Evolutionary conservation across 2,888 invertebrate genomes (phyloP).

Genomic region (Gnatocerus cornutus): DNA sequence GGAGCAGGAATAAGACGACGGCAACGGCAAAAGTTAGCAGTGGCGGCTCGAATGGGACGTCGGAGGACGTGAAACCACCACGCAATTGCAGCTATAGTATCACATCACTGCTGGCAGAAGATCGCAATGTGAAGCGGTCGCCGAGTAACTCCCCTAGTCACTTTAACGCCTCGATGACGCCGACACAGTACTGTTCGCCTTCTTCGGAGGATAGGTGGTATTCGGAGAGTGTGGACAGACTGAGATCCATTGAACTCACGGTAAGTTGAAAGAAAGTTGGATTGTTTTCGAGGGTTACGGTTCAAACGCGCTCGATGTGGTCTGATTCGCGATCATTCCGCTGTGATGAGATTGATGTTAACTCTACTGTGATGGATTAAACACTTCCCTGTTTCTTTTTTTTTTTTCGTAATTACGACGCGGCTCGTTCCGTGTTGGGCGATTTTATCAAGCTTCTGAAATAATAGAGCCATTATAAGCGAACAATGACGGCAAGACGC

Average conservation of each 20-base stretch:
- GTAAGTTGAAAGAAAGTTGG: slow-evolving; percentile 60
- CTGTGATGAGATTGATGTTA: slow-evolving; percentile 24
- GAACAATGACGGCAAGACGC: background rate
- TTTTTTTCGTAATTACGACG: slow-evolving; percentile 2
- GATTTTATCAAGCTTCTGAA: slow-evolving; percentile 2
- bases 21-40: slow-evolving; percentile 48
- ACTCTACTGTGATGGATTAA: slow-evolving; percentile 32
- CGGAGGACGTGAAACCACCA: slow-evolving; percentile 58
- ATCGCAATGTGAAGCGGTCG: slow-evolving; percentile 66
- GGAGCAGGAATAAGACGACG: slow-evolving; percentile 63
- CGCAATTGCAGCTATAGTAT: slow-evolving; percentile 86
- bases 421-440: background rate
- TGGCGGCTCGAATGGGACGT: slow-evolving; percentile 58
- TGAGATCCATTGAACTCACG: slow-evolving; percentile 69
- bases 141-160: slow-evolving; percentile 68
- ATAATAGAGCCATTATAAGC: background rate
- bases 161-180: slow-evolving; percentile 65
- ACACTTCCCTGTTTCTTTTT: slow-evolving; percentile 36
- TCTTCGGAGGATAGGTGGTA: slow-evolving; percentile 68
- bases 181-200: slow-evolving; percentile 71
- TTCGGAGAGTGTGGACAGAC: slow-evolving; percentile 68
- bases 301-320: slow-evolving; percentile 48
- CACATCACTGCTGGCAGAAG: slow-evolving; percentile 84
- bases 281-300: slow-evolving; percentile 17
- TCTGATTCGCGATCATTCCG: slow-evolving; percentile 44